These are phyloP conservation scores for Oreortyx pictus DNA, from an alignment of 2,797 vertebrate species.

Conservation along the genomic window DNA sequence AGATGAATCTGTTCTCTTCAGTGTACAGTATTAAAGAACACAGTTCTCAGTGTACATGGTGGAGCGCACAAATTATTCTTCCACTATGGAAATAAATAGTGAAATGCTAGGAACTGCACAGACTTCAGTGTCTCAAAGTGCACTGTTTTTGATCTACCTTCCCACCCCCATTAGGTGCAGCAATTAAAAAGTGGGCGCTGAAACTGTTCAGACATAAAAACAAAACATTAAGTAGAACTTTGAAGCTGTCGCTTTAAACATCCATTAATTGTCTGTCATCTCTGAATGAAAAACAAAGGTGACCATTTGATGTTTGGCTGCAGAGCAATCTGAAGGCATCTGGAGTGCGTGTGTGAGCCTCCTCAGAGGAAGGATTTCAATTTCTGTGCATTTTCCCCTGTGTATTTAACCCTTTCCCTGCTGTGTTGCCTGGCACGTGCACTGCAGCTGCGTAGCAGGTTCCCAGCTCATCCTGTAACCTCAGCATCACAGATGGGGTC, in stretches of 20 bases:
- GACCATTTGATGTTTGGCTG: not conserved
- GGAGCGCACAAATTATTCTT: not conserved
- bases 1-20: not conserved
- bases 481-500: not conserved
- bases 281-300: not conserved
- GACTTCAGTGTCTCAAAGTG: constrained; percentile 51
- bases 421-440: not conserved
- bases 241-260: not conserved
- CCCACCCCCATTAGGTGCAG: constrained; percentile 23
- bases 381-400: not conserved
- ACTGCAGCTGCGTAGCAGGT: not conserved
- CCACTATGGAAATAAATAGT: constrained; percentile 59
- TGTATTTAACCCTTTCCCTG: not conserved
- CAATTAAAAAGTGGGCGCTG: constrained; percentile 66
- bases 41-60: not conserved
- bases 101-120: constrained; percentile 26
- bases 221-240: constrained; percentile 37
- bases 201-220: not conserved
- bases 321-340: not conserved
- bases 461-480: not conserved
- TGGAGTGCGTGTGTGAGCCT: not conserved
- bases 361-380: not conserved
- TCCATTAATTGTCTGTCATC: constrained; percentile 23
- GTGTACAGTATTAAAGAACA: not conserved
- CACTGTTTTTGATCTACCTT: constrained; percentile 51